Evolutionary conservation across 1,140 invertebrate genomes (phyloP).

Genomic region (Agrypnia vestita): DNA sequence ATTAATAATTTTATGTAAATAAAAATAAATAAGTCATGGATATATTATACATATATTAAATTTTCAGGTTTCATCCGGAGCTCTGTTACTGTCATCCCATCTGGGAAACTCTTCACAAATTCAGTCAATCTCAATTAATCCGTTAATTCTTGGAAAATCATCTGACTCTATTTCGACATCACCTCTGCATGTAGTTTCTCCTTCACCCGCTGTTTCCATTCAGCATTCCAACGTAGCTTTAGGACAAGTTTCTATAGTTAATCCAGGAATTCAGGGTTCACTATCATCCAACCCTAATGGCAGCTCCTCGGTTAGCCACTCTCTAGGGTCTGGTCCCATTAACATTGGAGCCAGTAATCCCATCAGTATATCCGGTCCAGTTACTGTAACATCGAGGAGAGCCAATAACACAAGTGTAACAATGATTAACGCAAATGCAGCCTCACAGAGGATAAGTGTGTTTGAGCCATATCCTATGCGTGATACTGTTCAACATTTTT

Average conservation of each 20-base stretch:
- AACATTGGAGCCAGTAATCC: constrained; percentile 64
- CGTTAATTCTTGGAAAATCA: constrained; percentile 66
- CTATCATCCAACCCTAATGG: constrained; percentile 58
- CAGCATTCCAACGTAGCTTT: constrained; percentile 68
- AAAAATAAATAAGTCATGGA: background rate
- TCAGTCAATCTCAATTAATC: constrained; percentile 69
- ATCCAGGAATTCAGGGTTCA: constrained; percentile 49
- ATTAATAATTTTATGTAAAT: background rate
- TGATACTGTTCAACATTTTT: constrained; percentile 94
- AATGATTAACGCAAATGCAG: constrained; percentile 76
- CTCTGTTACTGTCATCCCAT: constrained; percentile 43
- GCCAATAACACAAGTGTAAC: constrained; percentile 82
- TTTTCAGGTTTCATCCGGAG: constrained; percentile 57
- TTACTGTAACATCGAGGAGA: constrained; percentile 77
- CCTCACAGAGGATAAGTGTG: constrained; percentile 84
- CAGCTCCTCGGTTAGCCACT: constrained; percentile 60
- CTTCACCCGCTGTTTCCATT: constrained; percentile 65
- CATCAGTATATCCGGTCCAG: constrained; percentile 73
- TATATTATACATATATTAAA: background rate
- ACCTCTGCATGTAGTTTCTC: constrained; percentile 62
- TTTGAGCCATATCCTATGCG: constrained; percentile 90
- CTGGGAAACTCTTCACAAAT: constrained; percentile 62
- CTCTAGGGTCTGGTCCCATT: constrained; percentile 62
- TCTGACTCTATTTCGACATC: constrained; percentile 64
- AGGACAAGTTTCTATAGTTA: constrained; percentile 68